These are phyloP conservation scores for Pseudomyrmex cubaensis DNA, from an alignment of 1,140 invertebrate species.

Conservation along the genomic window DNA sequence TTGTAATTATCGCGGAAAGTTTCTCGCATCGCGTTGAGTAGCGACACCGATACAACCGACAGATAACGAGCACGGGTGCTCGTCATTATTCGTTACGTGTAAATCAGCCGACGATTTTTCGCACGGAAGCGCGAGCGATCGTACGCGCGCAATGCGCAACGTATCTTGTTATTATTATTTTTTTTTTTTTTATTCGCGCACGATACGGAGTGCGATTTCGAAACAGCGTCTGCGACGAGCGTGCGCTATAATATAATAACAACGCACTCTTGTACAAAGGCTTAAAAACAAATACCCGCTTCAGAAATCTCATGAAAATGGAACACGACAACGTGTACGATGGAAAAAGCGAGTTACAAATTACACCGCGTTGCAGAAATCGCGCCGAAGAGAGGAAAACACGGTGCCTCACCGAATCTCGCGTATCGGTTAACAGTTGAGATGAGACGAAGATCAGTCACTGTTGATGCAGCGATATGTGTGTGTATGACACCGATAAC, in stretches of 20 bases:
- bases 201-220: neutral
- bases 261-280: neutral
- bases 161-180: neutral
- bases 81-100: conserved; percentile 8
- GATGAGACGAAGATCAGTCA: conserved; percentile 31
- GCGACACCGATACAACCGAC: conserved; percentile 24
- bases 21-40: conserved; percentile 5
- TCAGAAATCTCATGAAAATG: neutral
- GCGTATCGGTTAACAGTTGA: conserved; percentile 4
- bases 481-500: no score
- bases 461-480: neutral
- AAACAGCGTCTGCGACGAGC: neutral
- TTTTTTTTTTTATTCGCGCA: conserved; percentile 18
- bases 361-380: no score
- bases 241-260: neutral
- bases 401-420: conserved; percentile 6
- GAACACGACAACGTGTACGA: neutral
- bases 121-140: conserved; percentile 3
- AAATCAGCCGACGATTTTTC: conserved; percentile 23
- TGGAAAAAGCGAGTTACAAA: neutral
- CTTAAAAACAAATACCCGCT: neutral
- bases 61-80: conserved; percentile 19
- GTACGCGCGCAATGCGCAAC: no score
- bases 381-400: conserved; percentile 23
- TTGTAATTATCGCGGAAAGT: conserved; percentile 34